Conservation (phyloP, 2,797 vertebrate species). For the Anguilla pacifica region DNA sequence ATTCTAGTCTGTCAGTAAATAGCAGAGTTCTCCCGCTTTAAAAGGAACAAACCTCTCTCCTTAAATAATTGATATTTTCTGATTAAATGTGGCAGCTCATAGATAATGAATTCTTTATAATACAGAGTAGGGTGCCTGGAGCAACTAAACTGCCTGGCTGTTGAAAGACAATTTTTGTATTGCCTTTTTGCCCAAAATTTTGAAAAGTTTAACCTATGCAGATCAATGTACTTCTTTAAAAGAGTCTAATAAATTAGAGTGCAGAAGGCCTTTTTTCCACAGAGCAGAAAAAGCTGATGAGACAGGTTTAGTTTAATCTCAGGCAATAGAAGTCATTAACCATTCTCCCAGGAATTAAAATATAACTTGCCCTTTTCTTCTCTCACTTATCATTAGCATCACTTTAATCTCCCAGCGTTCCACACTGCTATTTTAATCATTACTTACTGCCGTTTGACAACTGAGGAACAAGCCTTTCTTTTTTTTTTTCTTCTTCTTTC, state of each 20-base stretch:
- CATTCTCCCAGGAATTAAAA: conserved; percentile 99
- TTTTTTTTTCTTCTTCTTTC: conserved; percentile 50
- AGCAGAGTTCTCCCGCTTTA: conserved; percentile 73
- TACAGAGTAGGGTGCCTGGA: conserved; percentile 77
- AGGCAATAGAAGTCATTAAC: conserved; percentile 99
- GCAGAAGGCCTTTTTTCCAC: conserved; percentile 93
- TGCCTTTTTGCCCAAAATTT: conserved; percentile 88
- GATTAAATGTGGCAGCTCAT: conserved; percentile 91
- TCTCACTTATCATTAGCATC: conserved; percentile 99
- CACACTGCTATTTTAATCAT: conserved; percentile 99
- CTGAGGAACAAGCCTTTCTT: conserved; percentile 96
- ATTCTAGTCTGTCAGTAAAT: conserved; percentile 67
- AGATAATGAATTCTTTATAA: conserved; percentile 93
- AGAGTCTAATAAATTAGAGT: conserved; percentile 99
- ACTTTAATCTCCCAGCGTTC: conserved; percentile 99
- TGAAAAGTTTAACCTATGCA: conserved; percentile 99
- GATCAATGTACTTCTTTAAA: conserved; percentile 99
- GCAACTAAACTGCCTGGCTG: conserved; percentile 90
- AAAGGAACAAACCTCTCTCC: conserved; percentile 83
- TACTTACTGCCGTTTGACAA: conserved; percentile 99
- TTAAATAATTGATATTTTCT: conserved; percentile 96
- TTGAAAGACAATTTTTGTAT: conserved; percentile 85
- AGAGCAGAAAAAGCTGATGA: conserved; percentile 99
- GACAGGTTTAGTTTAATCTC: conserved; percentile 99
- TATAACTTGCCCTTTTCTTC: conserved; percentile 99